Evolutionary conservation across 2,113 vertebrate species (phyloP), one percentile per base, ranked within the genome.

Genomic region (Rafetus swinhoei): DNA sequence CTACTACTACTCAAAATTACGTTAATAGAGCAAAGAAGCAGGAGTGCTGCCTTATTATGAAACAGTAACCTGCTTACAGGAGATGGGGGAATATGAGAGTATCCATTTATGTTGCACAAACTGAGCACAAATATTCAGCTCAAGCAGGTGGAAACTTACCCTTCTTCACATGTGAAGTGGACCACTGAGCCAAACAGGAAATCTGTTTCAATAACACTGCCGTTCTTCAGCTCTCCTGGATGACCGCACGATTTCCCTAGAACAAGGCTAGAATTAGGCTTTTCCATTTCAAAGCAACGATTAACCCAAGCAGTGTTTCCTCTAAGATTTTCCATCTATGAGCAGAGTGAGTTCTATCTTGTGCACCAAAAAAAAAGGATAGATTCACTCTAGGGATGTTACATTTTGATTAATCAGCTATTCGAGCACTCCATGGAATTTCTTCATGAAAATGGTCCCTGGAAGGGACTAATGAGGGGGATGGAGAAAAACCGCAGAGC

Each of bases 191-290:
- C 98, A 24, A 96, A 90, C 14, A 86, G 74, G 15, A 95, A 32
- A 59, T 93, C 93, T 6, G 57, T 53, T 82, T 54, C 54, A 35
- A 0, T 14, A 11, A 98, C 84, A 25, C 60, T 53, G 69, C 98
- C 98, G 3, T 98, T 96, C 85, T 14, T 0, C 24, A 98, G 93
- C 32, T 97, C 94, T 21, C 94, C 95, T 13, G 98, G 98, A 82
- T 95, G 79, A 12, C 6, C 21, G 81, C 98, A 98, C n/a, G 79
- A 1, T 83, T 81, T 97, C 81, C 56, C 98, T 98, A 89, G 60
- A 84, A 89, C 4, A 93, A 54, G 84, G 82, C 79, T 80, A 4
- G 1, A 4, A 80, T 87, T 80, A 94, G 82, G 65, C 10, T 90
- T 86, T 53, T 89, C 18, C 4, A 24, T 81, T n/a, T 84, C 79